Evolutionary conservation across 2,113 vertebrate species (phyloP).

Genomic region (Tinamus guttatus): DNA sequence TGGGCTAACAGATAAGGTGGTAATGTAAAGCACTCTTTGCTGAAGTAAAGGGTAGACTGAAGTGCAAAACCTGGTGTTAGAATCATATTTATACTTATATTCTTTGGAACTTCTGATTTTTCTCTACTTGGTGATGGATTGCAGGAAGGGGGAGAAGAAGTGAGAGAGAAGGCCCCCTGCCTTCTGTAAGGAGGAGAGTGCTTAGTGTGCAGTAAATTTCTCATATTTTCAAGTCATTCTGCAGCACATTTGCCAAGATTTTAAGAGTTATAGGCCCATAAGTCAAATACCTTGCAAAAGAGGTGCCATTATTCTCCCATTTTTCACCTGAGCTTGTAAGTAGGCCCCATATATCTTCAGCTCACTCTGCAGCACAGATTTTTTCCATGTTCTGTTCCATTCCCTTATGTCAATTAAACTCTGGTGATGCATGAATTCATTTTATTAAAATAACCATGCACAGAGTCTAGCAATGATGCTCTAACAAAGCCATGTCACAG

Average conservation of each 20-base stretch:
- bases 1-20: neutral
- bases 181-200: constrained; percentile 4
- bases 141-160: neutral
- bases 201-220: constrained; percentile 35
- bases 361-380: neutral
- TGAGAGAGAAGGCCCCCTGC: neutral
- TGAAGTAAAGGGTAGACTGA: constrained; percentile 10
- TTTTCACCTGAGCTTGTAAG: constrained; percentile 37
- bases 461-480: neutral
- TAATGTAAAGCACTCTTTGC: neutral
- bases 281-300: constrained; percentile 51
- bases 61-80: neutral
- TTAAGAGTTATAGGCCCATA: constrained; percentile 40
- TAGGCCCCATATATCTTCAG: constrained; percentile 40
- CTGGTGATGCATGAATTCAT: neutral
- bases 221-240: constrained; percentile 51
- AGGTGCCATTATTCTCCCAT: constrained; percentile 13
- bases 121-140: neutral
- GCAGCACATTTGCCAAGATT: neutral
- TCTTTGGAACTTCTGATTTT: neutral
- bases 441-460: constrained; percentile 47
- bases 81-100: neutral
- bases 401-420: constrained; percentile 7
- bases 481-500: neutral
- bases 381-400: constrained; percentile 3